Conservation (phyloP, 2,797 vertebrate species). For the Alcedo atthis region DNA sequence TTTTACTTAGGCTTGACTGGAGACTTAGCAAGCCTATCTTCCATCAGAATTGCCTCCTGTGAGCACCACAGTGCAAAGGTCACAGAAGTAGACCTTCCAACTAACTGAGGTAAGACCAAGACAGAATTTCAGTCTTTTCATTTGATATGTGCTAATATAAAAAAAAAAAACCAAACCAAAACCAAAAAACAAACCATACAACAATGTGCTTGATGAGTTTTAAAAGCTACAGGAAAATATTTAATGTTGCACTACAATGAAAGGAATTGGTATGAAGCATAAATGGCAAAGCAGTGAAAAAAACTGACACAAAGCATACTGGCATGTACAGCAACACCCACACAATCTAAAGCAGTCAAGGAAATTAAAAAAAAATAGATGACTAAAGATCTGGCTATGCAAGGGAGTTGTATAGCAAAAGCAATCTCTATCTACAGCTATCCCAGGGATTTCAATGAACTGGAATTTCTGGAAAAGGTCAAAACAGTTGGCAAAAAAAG, state of each 20-base stretch:
- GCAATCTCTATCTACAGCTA: slow-evolving; percentile 4
- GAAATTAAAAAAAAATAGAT: slow-evolving; percentile 42
- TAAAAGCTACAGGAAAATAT: slow-evolving; percentile 53
- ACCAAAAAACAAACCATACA: neutral
- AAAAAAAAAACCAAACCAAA: neutral
- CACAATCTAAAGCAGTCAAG: slow-evolving; percentile 56
- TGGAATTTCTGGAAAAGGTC: slow-evolving; percentile 45
- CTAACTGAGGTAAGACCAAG: neutral
- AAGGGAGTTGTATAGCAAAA: slow-evolving; percentile 26
- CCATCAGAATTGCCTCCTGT: slow-evolving; percentile 29
- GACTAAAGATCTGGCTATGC: slow-evolving; percentile 40
- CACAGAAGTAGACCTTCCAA: neutral
- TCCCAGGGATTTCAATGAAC: slow-evolving; percentile 5
- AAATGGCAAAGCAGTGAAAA: slow-evolving; percentile 62
- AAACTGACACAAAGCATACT: slow-evolving; percentile 70
- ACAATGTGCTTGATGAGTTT: slow-evolving; percentile 28
- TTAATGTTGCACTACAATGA: slow-evolving; percentile 25
- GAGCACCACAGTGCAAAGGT: neutral
- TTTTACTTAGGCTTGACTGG: slow-evolving; percentile 21
- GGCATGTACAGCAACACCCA: slow-evolving; percentile 50
- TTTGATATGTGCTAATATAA: neutral
- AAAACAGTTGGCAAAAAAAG: neutral
- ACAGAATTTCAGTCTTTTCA: neutral
- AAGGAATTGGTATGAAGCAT: slow-evolving; percentile 37
- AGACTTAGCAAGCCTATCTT: slow-evolving; percentile 42